Conservation (phyloP, 2,113 vertebrate genomes). For the Leptobrachium ailaonicum region DNA sequence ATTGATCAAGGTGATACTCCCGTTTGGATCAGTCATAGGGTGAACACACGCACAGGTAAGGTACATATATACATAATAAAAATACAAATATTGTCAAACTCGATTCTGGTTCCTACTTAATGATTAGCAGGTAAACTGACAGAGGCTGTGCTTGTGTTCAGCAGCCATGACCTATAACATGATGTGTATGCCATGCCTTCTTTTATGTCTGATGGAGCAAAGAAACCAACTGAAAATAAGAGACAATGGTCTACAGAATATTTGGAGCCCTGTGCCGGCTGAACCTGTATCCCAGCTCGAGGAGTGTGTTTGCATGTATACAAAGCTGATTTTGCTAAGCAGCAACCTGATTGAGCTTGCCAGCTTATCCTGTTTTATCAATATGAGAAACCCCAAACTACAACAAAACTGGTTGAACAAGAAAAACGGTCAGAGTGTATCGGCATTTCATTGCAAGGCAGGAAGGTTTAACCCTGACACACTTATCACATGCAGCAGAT, state of each 20-base stretch:
- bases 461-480: neutral
- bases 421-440: neutral
- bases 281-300: slow-evolving; percentile 23
- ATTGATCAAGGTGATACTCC: too few relatives aligned
- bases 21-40: too few relatives aligned
- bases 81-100: too few relatives aligned
- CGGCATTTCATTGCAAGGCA: neutral
- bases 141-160: slow-evolving; percentile 6
- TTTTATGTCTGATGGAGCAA: slow-evolving; percentile 12
- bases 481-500: too few relatives aligned
- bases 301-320: slow-evolving; percentile 6
- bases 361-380: neutral
- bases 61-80: too few relatives aligned
- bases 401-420: neutral
- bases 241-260: neutral
- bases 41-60: too few relatives aligned
- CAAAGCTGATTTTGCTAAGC: slow-evolving; percentile 12
- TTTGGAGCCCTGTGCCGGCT: neutral
- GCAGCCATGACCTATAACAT: neutral
- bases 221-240: slow-evolving; percentile 29
- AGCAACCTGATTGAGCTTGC: neutral
- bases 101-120: too few relatives aligned
- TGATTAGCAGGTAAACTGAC: too few relatives aligned
- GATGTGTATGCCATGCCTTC: slow-evolving; percentile 2
- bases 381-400: neutral